phyloP scores from a whole-genome alignment of 2,888 invertebrate species.

The Stictocephala bisonia region DNA sequence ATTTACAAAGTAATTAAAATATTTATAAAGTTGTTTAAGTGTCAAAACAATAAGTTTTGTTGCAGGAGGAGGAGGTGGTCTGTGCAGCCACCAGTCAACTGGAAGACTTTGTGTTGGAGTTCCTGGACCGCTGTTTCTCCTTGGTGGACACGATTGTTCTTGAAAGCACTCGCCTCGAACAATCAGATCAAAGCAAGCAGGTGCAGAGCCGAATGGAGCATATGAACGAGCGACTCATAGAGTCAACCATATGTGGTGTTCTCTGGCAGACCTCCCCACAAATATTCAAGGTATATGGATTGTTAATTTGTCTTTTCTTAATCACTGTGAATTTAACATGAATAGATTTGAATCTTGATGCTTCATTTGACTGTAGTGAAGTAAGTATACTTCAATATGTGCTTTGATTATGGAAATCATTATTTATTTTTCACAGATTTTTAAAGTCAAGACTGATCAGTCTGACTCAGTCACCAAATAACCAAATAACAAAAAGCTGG shows the following conservation, averaged over 20 bases:
- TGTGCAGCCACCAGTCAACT: slow-evolving; percentile 88
- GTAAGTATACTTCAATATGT: too few species aligned
- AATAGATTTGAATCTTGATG: too few species aligned
- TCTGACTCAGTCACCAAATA: too few species aligned
- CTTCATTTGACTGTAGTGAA: too few species aligned
- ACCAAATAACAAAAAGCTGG: too few species aligned
- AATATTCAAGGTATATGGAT: slow-evolving; percentile 69
- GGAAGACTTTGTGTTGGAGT: slow-evolving; percentile 89
- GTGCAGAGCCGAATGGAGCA: slow-evolving; percentile 75
- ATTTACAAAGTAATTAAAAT: too few species aligned
- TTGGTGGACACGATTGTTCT: slow-evolving; percentile 78
- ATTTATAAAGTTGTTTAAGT: too few species aligned
- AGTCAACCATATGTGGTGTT: slow-evolving; percentile 75
- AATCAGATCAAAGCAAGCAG: slow-evolving; percentile 60
- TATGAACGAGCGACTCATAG: slow-evolving; percentile 77
- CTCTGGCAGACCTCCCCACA: slow-evolving; percentile 78
- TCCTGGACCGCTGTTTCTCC: slow-evolving; percentile 80
- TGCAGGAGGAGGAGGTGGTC: slow-evolving; percentile 74
- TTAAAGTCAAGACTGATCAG: too few species aligned
- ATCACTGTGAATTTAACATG: too few species aligned
- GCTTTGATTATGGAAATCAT: too few species aligned
- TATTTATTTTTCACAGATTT: too few species aligned
- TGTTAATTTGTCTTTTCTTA: too few species aligned
- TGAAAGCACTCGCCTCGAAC: slow-evolving; percentile 76
- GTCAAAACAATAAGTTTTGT: background rate